Evolutionary conservation across 2,888 invertebrate genomes (phyloP).

Genomic region (Rosalia funebris): DNA sequence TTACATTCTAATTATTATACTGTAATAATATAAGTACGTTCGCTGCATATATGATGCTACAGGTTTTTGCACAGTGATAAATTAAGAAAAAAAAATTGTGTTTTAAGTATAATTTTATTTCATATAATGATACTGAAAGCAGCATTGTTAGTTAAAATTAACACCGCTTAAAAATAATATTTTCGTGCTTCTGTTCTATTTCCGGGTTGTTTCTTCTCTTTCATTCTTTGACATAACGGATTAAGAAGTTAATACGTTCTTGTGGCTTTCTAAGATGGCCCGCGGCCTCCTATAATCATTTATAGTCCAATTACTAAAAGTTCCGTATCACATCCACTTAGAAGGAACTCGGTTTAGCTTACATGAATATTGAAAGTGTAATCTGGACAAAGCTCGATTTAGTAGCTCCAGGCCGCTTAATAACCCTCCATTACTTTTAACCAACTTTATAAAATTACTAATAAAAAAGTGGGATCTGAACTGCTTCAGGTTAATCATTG

Average conservation of each 20-base stretch:
- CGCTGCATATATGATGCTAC: too few relatives aligned
- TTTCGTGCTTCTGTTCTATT: neutral
- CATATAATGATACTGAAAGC: too few relatives aligned
- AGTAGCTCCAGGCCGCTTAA: conserved; percentile 45
- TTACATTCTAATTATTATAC: too few relatives aligned
- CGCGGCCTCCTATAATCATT: conserved; percentile 45
- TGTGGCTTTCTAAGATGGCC: conserved; percentile 25
- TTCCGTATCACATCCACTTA: conserved; percentile 34
- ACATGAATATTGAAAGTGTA: conserved; percentile 55
- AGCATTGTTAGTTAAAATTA: too few relatives aligned
- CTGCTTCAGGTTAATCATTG: conserved; percentile 53
- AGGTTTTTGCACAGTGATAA: too few relatives aligned
- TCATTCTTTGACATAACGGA: neutral
- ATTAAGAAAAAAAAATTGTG: too few relatives aligned
- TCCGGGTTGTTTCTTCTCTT: neutral
- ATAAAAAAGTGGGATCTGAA: conserved; percentile 45
- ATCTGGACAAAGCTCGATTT: conserved; percentile 49
- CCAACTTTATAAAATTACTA: conserved; percentile 51
- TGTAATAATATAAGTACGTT: too few relatives aligned
- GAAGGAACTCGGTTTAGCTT: conserved; percentile 49
- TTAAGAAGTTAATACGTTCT: conserved; percentile 11
- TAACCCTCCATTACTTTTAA: conserved; percentile 48
- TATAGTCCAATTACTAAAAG: conserved; percentile 50
- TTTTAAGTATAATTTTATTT: too few relatives aligned
- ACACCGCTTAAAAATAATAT: neutral